Conservation (phyloP, 2,113 vertebrate species). For the Cinclus mexicanus region DNA sequence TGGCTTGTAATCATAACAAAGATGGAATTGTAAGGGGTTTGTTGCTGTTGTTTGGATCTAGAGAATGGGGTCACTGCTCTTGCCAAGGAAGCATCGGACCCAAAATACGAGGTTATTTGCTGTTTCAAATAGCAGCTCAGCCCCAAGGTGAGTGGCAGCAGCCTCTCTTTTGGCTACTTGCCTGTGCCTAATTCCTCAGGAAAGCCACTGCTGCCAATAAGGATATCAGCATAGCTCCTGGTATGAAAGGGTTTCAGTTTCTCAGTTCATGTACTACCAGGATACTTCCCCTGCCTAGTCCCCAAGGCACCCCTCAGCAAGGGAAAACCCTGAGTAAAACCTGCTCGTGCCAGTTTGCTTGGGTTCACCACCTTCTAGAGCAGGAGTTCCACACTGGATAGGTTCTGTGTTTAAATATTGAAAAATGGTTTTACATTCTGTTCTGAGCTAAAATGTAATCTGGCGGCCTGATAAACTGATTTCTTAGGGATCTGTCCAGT, state of each 20-base stretch:
- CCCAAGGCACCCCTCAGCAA: background rate
- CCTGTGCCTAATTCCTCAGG: background rate
- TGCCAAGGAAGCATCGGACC: background rate
- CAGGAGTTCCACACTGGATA: background rate
- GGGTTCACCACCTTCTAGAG: background rate
- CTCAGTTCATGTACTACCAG: rapidly evolving
- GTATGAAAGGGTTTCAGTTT: background rate
- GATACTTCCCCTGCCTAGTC: background rate
- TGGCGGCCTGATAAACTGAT: background rate
- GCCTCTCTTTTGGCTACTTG: background rate
- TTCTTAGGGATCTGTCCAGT: background rate
- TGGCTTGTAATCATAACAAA: background rate
- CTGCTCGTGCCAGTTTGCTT: rapidly evolving
- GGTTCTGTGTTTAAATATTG: background rate
- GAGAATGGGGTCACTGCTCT: background rate
- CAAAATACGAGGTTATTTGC: rapidly evolving
- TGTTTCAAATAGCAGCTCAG: background rate
- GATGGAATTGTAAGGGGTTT: background rate
- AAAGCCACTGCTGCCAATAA: rapidly evolving
- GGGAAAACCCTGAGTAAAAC: background rate
- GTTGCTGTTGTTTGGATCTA: background rate
- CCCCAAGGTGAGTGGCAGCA: background rate
- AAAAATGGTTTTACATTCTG: background rate
- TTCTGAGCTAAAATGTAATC: background rate
- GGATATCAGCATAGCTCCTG: background rate